These are phyloP conservation scores for Chrysoperla carnea DNA, from an alignment of 1,140 invertebrate genomes.

Conservation along the genomic window DNA sequence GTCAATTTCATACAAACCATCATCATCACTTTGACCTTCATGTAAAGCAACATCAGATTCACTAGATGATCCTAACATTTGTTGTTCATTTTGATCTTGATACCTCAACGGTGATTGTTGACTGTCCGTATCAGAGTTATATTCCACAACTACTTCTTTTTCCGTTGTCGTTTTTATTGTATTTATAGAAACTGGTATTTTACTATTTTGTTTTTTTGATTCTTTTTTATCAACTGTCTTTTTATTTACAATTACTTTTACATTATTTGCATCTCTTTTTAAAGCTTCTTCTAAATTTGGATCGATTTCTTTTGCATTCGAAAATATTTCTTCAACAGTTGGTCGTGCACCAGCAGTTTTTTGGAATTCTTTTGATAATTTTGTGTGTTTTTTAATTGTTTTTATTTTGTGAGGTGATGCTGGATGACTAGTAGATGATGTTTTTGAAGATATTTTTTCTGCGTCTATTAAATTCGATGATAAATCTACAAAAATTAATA, in stretches of 20 bases:
- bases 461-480: no score
- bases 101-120: conserved; percentile 13
- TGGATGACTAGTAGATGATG: no score
- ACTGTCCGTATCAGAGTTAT: conserved; percentile 20
- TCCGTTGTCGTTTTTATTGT: background rate
- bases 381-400: conserved; percentile 26
- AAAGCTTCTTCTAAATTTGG: no score
- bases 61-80: conserved; percentile 38
- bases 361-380: conserved; percentile 6
- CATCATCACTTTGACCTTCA: conserved; percentile 28
- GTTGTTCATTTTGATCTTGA: conserved; percentile 9
- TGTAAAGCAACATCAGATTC: conserved; percentile 42
- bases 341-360: background rate
- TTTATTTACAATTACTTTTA: conserved; percentile 3
- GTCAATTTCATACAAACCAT: conserved; percentile 1
- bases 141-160: conserved; percentile 12
- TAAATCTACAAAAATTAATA: no score
- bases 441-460: no score
- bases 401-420: conserved; percentile 16
- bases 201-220: conserved; percentile 10
- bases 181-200: conserved; percentile 11
- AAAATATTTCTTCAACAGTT: background rate
- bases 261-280: conserved; percentile 1
- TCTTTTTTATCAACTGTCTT: conserved; percentile 4
- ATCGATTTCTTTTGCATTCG: no score